Conservation (phyloP, 2,113 vertebrate genomes). For the Amblyopsis rosae region DNA sequence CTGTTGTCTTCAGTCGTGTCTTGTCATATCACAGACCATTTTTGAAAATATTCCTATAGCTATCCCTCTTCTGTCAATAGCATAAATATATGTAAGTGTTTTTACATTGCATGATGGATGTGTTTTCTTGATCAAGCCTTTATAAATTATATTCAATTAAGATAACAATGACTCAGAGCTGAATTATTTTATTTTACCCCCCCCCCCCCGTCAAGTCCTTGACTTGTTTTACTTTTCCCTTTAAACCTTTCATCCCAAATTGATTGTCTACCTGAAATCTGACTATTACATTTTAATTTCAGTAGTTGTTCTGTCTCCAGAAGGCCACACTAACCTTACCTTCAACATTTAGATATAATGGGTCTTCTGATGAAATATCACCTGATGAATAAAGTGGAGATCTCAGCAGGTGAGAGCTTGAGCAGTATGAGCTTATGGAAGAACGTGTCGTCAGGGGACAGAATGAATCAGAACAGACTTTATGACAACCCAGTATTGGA, state of each 20-base stretch:
- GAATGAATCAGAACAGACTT: background rate
- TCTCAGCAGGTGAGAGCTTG: background rate
- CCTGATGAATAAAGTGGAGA: background rate
- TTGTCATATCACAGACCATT: too few species aligned
- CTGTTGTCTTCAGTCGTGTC: too few species aligned
- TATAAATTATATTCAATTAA: too few species aligned
- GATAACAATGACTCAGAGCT: too few species aligned
- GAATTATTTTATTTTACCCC: too few species aligned
- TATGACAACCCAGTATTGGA: background rate
- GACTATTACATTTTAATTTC: background rate
- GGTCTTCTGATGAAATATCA: constrained; percentile 10
- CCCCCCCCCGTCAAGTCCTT: background rate
- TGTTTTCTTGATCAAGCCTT: too few species aligned
- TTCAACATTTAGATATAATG: background rate
- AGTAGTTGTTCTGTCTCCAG: constrained; percentile 1
- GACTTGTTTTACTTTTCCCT: constrained; percentile 30
- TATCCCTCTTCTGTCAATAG: too few species aligned
- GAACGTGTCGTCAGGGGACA: constrained; percentile 1
- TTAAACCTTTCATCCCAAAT: constrained; percentile 16
- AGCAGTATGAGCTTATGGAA: background rate
- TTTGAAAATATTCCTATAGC: too few species aligned
- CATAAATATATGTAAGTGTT: too few species aligned
- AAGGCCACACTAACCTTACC: background rate
- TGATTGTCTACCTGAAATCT: constrained; percentile 22
- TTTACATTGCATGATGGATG: too few species aligned